A percentile compares a stretch with the other conserved stretches of the same genome.
Evolutionary conservation across 2,113 vertebrate genomes (phyloP).

Genomic region (Phaethornis superciliosus): DNA sequence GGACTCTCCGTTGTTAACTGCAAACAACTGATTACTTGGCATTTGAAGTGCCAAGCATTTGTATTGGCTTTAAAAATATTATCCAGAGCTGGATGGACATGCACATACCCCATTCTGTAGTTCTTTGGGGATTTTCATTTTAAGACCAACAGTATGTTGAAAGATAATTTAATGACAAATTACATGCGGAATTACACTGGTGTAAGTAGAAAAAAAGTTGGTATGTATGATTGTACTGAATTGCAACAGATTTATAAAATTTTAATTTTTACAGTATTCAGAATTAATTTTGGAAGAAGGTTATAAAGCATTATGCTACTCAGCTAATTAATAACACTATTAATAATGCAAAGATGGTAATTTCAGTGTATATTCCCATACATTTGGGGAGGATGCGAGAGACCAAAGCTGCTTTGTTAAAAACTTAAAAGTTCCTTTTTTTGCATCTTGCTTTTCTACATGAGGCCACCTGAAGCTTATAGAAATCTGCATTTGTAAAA

Average conservation of each 20-base stretch:
- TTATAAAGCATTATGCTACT: background rate
- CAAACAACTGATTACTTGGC: background rate
- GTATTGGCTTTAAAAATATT: background rate
- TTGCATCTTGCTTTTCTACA: background rate
- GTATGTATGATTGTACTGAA: background rate
- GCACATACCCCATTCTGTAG: background rate
- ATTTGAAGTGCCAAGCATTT: background rate
- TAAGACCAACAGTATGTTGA: background rate
- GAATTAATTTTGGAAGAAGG: slow-evolving; percentile 3
- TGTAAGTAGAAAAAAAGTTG: background rate
- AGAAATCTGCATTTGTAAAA: slow-evolving; percentile 28
- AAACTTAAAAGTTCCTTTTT: background rate
- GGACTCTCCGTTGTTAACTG: background rate
- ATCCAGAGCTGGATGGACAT: background rate
- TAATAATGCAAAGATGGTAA: background rate
- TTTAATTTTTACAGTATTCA: background rate
- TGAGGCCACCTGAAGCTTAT: background rate
- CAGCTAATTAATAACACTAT: background rate
- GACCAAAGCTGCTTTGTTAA: slow-evolving; percentile 24
- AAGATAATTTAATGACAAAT: background rate
- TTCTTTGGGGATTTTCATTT: background rate
- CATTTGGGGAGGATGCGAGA: background rate
- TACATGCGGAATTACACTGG: background rate
- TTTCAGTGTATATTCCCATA: background rate
- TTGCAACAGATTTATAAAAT: background rate